Base-by-base conservation (phyloP, 2,888 invertebrate genomes). In the Troides helena region DNA sequence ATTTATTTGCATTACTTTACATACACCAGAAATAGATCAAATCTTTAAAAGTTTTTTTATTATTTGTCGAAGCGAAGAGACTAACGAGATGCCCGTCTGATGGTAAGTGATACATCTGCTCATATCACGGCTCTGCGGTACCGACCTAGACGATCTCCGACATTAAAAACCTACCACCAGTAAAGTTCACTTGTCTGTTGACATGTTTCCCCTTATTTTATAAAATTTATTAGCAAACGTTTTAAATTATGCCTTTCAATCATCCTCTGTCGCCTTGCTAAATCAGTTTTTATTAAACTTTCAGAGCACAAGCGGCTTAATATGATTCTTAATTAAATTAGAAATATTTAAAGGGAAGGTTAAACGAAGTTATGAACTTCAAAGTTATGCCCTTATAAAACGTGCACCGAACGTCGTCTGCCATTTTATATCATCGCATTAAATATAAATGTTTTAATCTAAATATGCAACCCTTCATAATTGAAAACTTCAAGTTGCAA, bases 341-440 rank as follows among this genome's bases (percentile, higher is more conserved):
- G 14, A 69, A 50, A 62, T 36, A 62, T 58, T 62, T 69, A 69
- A 61, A 62, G 62, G 30, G n/a, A 67, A 68, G 69, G 69, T 69
- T 65, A 57, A 69, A 62, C 57, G 57, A 65, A 58, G 58, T 69
- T 69, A 69, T 69, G 58, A 69, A 62, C 65, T 58, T 58, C n/a
- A 57, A 21, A 62, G 56, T 69, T 65, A 69, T 65, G 62, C 65
- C 65, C 58, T 69, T 66, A 69, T 69, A 69, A 66, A 69, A 57
- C 65, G 66, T 69, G 66, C 69, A 69, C 18, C 62, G 66, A 69
- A 69, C 69, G 69, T 57, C 62, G 69, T 62, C 62, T 30, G 62
- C 3, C 50, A 23, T 64, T 56, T 43, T 53, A 50, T 63, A 25
- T 46, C 12, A 39, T 39, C 10, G 58, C 58, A 68, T 65, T 50